Conservation (phyloP, 1,140 invertebrate species). For the Melipona quadrifasciata region DNA sequence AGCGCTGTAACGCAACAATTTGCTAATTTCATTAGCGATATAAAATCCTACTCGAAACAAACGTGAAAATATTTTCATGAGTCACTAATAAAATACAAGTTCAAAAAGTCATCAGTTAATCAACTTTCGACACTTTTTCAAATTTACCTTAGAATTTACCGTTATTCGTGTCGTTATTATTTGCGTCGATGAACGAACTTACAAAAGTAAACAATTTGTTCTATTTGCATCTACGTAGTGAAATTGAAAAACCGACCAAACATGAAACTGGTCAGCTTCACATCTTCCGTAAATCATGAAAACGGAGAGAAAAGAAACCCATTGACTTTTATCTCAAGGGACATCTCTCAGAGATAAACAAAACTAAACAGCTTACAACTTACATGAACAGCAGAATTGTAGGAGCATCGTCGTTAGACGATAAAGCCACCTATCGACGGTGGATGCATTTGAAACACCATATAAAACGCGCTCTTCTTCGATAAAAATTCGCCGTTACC, state of each 20-base stretch:
- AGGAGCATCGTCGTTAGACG: not conserved
- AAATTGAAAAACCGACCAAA: not conserved
- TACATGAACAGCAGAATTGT: not conserved
- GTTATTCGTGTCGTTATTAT: not conserved
- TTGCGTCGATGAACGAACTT: not conserved
- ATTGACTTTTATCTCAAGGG: accelerated
- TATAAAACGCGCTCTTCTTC: not conserved
- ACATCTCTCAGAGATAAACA: not conserved
- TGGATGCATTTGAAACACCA: not conserved
- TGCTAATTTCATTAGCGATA: not conserved
- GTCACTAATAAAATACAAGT: too few species aligned
- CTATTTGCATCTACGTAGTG: not conserved
- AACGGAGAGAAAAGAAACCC: not conserved
- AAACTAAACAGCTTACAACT: not conserved
- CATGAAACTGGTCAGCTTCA: not conserved
- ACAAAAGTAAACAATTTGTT: not conserved
- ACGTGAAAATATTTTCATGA: not conserved
- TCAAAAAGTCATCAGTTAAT: too few species aligned
- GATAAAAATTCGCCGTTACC: constrained; percentile 8
- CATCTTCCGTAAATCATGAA: not conserved
- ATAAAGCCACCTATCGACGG: not conserved
- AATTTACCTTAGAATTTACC: not conserved
- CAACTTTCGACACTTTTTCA: too few species aligned
- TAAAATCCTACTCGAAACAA: not conserved
- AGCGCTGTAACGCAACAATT: too few species aligned